These are phyloP conservation scores for Diploptera punctata DNA, from an alignment of 2,888 invertebrate species.

Conservation along the genomic window DNA sequence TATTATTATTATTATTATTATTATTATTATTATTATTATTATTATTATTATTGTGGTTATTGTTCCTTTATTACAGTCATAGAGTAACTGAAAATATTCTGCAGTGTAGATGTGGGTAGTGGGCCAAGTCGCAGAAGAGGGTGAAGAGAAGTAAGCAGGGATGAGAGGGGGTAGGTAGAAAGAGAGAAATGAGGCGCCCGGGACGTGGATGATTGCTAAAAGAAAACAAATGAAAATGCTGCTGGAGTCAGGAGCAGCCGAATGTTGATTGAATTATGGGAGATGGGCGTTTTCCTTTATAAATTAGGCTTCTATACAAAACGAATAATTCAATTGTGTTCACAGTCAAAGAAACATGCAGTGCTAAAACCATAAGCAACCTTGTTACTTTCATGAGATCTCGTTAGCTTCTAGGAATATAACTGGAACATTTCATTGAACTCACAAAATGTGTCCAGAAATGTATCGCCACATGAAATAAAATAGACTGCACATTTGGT, in stretches of 20 bases:
- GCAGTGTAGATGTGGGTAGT: not conserved
- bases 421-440: no score
- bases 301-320: constrained; percentile 30
- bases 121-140: constrained; percentile 8
- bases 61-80: no score
- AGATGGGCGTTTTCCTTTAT: constrained; percentile 19
- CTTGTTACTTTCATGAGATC: not conserved
- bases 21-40: no score
- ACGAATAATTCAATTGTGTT: constrained; percentile 25
- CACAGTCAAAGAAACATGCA: constrained; percentile 9
- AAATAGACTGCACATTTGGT: no score
- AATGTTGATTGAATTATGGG: constrained; percentile 28
- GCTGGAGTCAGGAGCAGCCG: constrained; percentile 22
- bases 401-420: not conserved
- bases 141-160: not conserved
- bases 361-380: constrained; percentile 22
- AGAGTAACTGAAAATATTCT: no score
- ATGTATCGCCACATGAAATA: no score
- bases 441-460: no score
- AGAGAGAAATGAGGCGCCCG: not conserved
- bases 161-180: not conserved
- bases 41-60: no score
- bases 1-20: no score
- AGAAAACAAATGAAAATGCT: constrained; percentile 29
- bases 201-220: constrained; percentile 21